Conservation (phyloP, 2,797 vertebrate species). For the Pitangus sulphuratus region DNA sequence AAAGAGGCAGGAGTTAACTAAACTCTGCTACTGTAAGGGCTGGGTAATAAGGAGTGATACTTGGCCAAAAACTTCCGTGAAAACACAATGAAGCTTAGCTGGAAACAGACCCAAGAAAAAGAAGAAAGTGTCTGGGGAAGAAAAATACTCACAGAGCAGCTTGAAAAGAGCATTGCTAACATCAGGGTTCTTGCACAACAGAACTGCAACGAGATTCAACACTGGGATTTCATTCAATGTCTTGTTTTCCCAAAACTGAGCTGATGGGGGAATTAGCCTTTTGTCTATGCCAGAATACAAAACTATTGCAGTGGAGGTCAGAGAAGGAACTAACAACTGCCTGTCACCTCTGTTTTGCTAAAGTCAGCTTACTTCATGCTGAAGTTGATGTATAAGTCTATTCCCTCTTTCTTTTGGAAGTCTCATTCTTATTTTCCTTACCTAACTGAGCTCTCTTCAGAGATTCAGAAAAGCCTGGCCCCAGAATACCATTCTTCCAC, state of each 20-base stretch:
- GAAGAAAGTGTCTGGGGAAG: neutral
- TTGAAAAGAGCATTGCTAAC: neutral
- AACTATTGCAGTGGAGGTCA: neutral
- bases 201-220: neutral
- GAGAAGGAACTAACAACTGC: neutral
- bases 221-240: neutral
- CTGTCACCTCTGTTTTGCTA: neutral
- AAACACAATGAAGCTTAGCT: constrained; percentile 3
- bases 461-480: neutral
- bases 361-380: neutral
- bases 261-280: neutral
- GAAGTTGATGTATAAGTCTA: neutral
- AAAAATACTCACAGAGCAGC: neutral
- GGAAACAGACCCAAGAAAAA: neutral
- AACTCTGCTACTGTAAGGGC: neutral
- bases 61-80: neutral
- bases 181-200: neutral
- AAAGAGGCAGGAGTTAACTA: neutral
- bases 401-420: neutral
- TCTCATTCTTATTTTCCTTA: neutral
- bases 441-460: neutral
- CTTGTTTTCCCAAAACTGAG: neutral
- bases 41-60: neutral
- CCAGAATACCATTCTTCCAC: neutral
- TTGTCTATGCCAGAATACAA: neutral